Percentiles rank a stretch among this genome's conserved stretches.
phyloP scores from a whole-genome alignment of 2,888 invertebrate species.

The Phlogophora meticulosa region DNA sequence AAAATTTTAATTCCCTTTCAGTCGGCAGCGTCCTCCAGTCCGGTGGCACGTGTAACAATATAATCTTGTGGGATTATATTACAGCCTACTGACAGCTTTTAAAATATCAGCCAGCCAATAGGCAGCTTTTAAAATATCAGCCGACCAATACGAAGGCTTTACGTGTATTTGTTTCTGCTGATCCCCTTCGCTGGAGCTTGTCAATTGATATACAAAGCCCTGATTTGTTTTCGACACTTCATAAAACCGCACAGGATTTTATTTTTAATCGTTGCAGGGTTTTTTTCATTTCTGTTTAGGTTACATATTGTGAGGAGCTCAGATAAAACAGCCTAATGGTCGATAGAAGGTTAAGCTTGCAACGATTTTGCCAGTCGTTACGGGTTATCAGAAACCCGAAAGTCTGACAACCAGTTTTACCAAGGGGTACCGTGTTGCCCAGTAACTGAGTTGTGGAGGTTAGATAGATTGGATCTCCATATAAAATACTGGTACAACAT shows the following conservation, averaged over 20 bases:
- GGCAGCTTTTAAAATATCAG: slow-evolving; percentile 10
- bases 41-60: slow-evolving; percentile 11
- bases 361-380: too few species aligned
- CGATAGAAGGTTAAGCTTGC: too few species aligned
- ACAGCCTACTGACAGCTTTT: slow-evolving; percentile 20
- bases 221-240: slow-evolving; percentile 17
- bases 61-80: too few species aligned
- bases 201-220: slow-evolving; percentile 22
- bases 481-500: too few species aligned
- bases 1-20: not conserved
- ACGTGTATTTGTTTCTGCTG: slow-evolving; percentile 14
- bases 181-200: slow-evolving; percentile 6
- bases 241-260: not conserved
- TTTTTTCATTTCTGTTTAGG: not conserved
- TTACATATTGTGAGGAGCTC: too few species aligned
- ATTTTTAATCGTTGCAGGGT: not conserved
- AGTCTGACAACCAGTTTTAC: too few species aligned
- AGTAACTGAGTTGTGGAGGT: too few species aligned
- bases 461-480: too few species aligned
- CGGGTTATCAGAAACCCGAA: too few species aligned
- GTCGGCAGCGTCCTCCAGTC: not conserved
- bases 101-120: slow-evolving; percentile 11
- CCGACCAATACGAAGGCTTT: slow-evolving; percentile 20
- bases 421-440: too few species aligned
- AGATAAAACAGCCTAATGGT: too few species aligned